Evolutionary conservation across 37 sponge, comb jelly and placozoan genomes (phyloP), one percentile per base, ranked within the genome.

Genomic region (Diacarnus erythraeanus): DNA sequence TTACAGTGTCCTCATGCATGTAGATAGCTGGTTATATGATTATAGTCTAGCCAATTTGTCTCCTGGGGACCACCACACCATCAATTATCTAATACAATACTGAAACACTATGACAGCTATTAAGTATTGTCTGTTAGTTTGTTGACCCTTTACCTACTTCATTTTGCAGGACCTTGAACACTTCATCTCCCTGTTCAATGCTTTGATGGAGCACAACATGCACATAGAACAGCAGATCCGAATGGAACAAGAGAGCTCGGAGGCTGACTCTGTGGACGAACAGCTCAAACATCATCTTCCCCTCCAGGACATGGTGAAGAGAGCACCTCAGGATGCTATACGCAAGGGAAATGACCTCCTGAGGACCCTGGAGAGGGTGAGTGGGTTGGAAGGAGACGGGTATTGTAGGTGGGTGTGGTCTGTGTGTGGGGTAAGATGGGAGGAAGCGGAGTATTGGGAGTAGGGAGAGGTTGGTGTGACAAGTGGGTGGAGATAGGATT

Each of bases 321-420:
- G 77, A 61, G 82, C 90, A 20, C 90, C 94, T 15, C 90, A 89
- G 84, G 80, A 70, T 30, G 69, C 84, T 59, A 65, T 80, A 9
- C 69, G 86, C 21, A 87, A 85, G 35, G 94, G 87, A 20, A 86
- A 68, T 15, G 94, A 89, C 29, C 61, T 93, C 20, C 82, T 93
- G 39, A 54, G 77, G 33, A 51, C 64, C 10, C 76, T 91, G 44
- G 92, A 91, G 47, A 69, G 80, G 75, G 80, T 86, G n/a, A 1
- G 60, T 29, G 8, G 30, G 26, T 6, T 63, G 20, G 6, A 27
- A 20, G 64, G 30, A 25, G 18, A 25, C 26, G 8, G 6, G 20
- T 30, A 27, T 30, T 23, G 20, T 15, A 15, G 64, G 30, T 23
- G 70, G 39, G 70, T 30, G 70, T 37, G 70, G 70, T 30, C 8